Conservation (phyloP, 2,797 vertebrate genomes). For the Myotis daubentonii region DNA sequence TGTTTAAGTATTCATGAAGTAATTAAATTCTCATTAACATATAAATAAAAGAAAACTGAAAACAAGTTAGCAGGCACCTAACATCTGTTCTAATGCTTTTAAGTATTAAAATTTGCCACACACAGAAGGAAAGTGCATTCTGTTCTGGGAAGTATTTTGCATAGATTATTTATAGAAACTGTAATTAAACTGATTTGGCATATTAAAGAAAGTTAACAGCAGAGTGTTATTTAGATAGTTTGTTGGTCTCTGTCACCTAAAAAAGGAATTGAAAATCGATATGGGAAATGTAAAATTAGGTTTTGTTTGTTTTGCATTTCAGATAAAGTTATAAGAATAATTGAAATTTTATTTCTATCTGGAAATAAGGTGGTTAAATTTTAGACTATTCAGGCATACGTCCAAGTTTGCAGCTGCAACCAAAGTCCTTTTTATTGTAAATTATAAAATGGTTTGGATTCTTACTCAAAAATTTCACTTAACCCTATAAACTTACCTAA, state of each 20-base stretch:
- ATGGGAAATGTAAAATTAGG: slow-evolving; percentile 60
- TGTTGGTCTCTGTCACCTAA: slow-evolving; percentile 75
- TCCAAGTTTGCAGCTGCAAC: slow-evolving; percentile 36
- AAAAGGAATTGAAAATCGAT: slow-evolving; percentile 74
- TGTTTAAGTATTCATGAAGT: slow-evolving; percentile 92
- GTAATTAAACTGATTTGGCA: slow-evolving; percentile 87
- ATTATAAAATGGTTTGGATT: not conserved
- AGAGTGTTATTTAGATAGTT: slow-evolving; percentile 80
- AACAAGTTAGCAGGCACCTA: slow-evolving; percentile 90
- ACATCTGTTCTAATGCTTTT: slow-evolving; percentile 91
- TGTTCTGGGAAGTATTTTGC: slow-evolving; percentile 85
- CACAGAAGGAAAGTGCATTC: slow-evolving; percentile 85
- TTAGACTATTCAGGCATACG: not conserved
- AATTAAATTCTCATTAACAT: slow-evolving; percentile 94
- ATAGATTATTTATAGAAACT: slow-evolving; percentile 87
- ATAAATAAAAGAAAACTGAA: slow-evolving; percentile 92
- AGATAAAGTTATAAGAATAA: slow-evolving; percentile 61
- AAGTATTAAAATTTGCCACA: slow-evolving; percentile 88
- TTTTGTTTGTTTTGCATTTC: slow-evolving; percentile 77
- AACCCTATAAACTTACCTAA: not conserved
- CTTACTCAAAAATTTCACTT: not conserved
- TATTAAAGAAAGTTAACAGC: slow-evolving; percentile 84
- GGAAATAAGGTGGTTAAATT: slow-evolving; percentile 44
- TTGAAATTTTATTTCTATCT: slow-evolving; percentile 52
- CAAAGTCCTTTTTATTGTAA: not conserved